Evolutionary conservation across 2,797 vertebrate genomes (phyloP).

Genomic region (Cryptoblepharus egeriae): DNA sequence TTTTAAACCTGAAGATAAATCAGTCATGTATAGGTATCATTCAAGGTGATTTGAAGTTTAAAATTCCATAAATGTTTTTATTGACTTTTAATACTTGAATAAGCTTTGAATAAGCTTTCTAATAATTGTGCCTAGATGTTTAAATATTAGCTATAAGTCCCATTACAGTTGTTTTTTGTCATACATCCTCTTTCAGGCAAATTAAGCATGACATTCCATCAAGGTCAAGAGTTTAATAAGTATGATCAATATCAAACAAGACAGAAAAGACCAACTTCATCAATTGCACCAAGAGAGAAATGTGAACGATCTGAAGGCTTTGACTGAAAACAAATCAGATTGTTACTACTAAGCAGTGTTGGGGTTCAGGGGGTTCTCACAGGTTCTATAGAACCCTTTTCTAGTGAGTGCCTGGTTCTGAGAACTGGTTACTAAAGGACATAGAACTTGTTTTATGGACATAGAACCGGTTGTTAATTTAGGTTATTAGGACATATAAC

Average conservation of each 20-base stretch:
- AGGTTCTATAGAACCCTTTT: no score
- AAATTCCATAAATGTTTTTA: slow-evolving; percentile 24
- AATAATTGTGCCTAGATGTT: background rate
- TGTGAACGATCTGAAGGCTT: background rate
- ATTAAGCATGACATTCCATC: slow-evolving; percentile 25
- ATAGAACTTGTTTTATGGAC: no score
- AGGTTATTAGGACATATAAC: no score
- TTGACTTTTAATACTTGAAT: slow-evolving; percentile 9
- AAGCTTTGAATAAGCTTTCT: background rate
- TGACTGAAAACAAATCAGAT: slow-evolving; percentile 12
- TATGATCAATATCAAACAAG: background rate
- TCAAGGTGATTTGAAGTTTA: background rate
- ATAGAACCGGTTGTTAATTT: no score
- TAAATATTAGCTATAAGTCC: slow-evolving; percentile 22
- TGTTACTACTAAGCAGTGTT: no score
- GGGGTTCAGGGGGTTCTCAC: no score
- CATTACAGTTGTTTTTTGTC: slow-evolving; percentile 8
- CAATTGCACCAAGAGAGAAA: slow-evolving; percentile 2
- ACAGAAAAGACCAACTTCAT: slow-evolving; percentile 16
- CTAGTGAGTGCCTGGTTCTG: no score
- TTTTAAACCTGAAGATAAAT: background rate
- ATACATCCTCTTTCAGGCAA: slow-evolving; percentile 2
- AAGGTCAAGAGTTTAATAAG: slow-evolving; percentile 12
- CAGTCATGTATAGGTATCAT: background rate
- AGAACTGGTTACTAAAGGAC: no score